phyloP scores from a whole-genome alignment of 2,888 invertebrate species.

The Drosophila recens region DNA sequence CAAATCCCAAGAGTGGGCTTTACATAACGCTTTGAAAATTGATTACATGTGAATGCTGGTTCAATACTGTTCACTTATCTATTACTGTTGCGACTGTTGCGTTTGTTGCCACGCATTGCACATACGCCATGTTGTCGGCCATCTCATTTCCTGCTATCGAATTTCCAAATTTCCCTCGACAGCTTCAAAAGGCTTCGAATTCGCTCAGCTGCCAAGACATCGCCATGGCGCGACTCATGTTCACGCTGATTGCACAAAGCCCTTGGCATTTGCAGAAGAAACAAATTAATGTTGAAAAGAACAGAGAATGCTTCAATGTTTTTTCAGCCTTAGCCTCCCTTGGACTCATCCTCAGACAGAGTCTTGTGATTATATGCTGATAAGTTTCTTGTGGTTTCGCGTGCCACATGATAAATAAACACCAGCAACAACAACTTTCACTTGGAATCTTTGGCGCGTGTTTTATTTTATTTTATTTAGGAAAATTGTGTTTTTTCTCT shows the following conservation, averaged over 20 bases:
- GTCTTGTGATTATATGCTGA: slow-evolving; percentile 66
- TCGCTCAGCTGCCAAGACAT: slow-evolving; percentile 24
- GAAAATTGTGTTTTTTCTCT: slow-evolving; percentile 24
- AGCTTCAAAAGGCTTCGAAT: slow-evolving; percentile 46
- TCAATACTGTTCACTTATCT: slow-evolving; percentile 30
- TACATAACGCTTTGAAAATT: slow-evolving; percentile 17
- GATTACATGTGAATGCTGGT: slow-evolving; percentile 26
- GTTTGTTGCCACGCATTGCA: slow-evolving; percentile 45
- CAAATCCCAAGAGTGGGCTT: slow-evolving; percentile 1
- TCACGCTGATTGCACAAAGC: slow-evolving; percentile 77
- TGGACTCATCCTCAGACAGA: background rate
- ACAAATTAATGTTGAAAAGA: slow-evolving; percentile 76
- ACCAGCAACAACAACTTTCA: slow-evolving; percentile 11
- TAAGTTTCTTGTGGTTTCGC: slow-evolving; percentile 66
- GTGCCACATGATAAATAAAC: slow-evolving; percentile 53
- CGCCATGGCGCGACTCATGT: slow-evolving; percentile 32
- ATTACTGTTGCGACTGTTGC: slow-evolving; percentile 15
- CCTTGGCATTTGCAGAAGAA: slow-evolving; percentile 64
- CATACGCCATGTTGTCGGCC: slow-evolving; percentile 65
- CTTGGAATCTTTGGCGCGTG: slow-evolving; percentile 25
- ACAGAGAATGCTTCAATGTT: slow-evolving; percentile 54
- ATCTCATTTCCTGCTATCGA: slow-evolving; percentile 71
- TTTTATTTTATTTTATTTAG: slow-evolving; percentile 29
- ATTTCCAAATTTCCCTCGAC: slow-evolving; percentile 60
- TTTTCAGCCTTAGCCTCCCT: slow-evolving; percentile 22